A percentile compares a stretch with the other conserved stretches of the same genome.
Evolutionary conservation across 1,140 invertebrate genomes (phyloP).

Genomic region (Lordiphosa clarofinis): DNA sequence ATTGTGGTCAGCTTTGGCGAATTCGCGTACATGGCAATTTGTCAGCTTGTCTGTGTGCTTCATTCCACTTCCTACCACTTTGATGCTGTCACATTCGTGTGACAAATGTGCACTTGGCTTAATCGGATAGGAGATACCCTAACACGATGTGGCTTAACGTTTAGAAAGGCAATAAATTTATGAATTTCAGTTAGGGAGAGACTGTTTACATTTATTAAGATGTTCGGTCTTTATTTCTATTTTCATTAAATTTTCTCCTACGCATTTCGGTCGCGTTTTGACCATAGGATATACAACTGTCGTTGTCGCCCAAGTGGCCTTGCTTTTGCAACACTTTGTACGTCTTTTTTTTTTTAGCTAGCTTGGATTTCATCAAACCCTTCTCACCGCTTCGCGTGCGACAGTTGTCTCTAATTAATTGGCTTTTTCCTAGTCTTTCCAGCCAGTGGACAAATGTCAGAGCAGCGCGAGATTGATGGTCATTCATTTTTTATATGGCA

Average conservation of each 20-base stretch:
- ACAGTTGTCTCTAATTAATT: conserved; percentile 63
- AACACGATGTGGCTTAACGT: too few species aligned
- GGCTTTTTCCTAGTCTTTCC: conserved; percentile 36
- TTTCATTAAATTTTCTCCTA: too few species aligned
- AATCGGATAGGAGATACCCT: conserved; percentile 41
- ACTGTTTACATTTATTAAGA: too few species aligned
- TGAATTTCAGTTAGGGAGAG: too few species aligned
- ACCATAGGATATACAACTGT: too few species aligned
- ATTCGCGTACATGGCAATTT: conserved; percentile 34
- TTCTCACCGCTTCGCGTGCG: conserved; percentile 12
- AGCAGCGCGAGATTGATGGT: conserved; percentile 60
- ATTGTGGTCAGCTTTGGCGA: conserved; percentile 24
- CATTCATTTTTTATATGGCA: conserved; percentile 65
- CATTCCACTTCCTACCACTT: neutral
- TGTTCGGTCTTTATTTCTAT: too few species aligned
- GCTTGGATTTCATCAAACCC: conserved; percentile 11
- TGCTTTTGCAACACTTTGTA: too few species aligned
- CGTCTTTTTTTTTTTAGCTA: conserved; percentile 8
- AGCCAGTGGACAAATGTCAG: conserved; percentile 36
- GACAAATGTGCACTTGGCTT: conserved; percentile 56
- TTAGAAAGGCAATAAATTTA: too few species aligned
- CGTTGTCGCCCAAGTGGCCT: too few species aligned
- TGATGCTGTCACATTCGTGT: conserved; percentile 46
- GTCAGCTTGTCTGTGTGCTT: conserved; percentile 24
- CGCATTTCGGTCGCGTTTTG: too few species aligned